These are phyloP conservation scores for Mesopsocus fuscifrons DNA, from an alignment of 2,888 invertebrate species.

Conservation along the genomic window DNA sequence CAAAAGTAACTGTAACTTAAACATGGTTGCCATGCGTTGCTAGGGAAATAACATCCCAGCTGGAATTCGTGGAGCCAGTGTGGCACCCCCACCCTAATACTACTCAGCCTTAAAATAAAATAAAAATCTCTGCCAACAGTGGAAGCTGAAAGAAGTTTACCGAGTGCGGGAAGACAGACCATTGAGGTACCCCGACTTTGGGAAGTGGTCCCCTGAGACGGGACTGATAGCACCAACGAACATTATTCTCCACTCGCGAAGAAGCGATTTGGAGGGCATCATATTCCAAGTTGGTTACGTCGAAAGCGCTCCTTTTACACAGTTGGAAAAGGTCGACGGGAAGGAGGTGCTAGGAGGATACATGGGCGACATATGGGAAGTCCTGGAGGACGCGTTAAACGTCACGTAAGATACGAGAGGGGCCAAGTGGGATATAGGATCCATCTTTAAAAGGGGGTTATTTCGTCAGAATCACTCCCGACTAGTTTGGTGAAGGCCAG, in stretches of 20 bases:
- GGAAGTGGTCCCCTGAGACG: not conserved
- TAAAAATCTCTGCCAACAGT: too few relatives aligned
- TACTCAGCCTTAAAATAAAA: too few relatives aligned
- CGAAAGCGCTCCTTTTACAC: not conserved
- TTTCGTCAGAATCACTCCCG: too few relatives aligned
- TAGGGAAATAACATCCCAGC: too few relatives aligned
- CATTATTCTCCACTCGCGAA: not conserved
- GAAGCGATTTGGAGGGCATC: conserved; percentile 1
- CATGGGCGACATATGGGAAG: conserved; percentile 6
- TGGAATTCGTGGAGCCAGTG: too few relatives aligned
- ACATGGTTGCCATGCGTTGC: too few relatives aligned
- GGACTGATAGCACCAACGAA: not conserved
- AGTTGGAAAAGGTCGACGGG: not conserved
- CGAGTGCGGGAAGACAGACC: not conserved
- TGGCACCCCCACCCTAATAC: too few relatives aligned
- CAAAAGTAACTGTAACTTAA: too few relatives aligned
- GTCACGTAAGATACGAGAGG: too few relatives aligned
- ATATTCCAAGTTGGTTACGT: not conserved
- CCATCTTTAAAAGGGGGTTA: too few relatives aligned
- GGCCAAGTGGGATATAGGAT: too few relatives aligned
- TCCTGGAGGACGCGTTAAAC: not conserved
- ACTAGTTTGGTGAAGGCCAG: too few relatives aligned
- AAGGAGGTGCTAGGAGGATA: not conserved
- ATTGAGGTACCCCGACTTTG: not conserved
- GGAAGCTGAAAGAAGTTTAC: conserved; percentile 7